Conservation (phyloP, 2,888 invertebrate species). For the Ypsolopha sequella region DNA sequence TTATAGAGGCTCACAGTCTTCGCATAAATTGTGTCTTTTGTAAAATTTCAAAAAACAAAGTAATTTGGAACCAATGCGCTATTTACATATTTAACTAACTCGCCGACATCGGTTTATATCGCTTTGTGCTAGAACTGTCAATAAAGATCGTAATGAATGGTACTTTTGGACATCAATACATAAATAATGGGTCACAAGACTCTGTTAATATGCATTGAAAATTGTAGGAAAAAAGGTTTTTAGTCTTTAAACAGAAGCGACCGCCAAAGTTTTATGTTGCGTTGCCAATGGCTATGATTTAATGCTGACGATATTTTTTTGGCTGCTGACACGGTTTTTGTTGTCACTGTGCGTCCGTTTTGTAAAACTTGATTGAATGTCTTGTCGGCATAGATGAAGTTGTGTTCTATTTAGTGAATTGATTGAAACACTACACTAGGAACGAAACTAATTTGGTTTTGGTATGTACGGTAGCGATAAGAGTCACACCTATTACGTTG, state of each 20-base stretch:
- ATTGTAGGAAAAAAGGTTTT: background rate
- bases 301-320: constrained; percentile 25
- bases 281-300: constrained; percentile 47
- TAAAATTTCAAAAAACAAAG: no score
- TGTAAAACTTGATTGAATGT: no score
- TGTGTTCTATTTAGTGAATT: no score
- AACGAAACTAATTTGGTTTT: no score
- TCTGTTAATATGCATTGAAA: background rate
- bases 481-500: no score
- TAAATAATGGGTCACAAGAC: background rate
- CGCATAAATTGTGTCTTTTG: no score
- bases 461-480: no score
- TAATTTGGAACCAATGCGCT: no score
- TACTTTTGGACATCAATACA: background rate
- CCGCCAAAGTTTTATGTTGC: constrained; percentile 23
- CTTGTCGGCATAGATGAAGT: no score
- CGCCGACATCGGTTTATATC: background rate
- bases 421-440: no score
- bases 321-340: constrained; percentile 9
- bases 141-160: background rate
- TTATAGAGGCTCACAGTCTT: no score
- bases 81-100: no score
- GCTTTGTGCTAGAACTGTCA: background rate
- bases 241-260: constrained; percentile 16
- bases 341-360: background rate